Evolutionary conservation across 2,797 vertebrate genomes (phyloP), one percentile per base, ranked within the genome.

Genomic region (Periophthalmus magnuspinnatus): DNA sequence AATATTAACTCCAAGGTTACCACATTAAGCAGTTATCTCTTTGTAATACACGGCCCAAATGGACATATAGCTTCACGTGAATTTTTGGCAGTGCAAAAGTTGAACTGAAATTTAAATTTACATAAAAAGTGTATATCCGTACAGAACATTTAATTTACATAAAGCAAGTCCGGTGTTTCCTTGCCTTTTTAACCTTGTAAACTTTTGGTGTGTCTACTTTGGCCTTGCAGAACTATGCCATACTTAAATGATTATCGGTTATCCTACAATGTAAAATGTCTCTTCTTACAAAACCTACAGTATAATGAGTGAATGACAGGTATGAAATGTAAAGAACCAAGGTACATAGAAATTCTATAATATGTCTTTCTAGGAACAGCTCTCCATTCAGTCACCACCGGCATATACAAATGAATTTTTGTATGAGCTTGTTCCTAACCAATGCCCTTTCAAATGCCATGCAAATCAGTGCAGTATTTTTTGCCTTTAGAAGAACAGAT

Each of bases 321-420:
- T 22, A 48, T 64, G 61, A 64, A 64, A 64, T 64, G 41, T 28
- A 64, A 64, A 17, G 22, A 16, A 45, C 17, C 1, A 14, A 61
- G n/a, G 9, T 13, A 21, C 60, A 33, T 19, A 2, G 7, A 60
- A 19, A 60, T 10, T 9, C 57, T 16, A 16, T 33, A 16, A 28
- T 32, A 17, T 70, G 67, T 60, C 73, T 52, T 63, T 54, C 55
- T 33, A 19, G 72, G 68, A 70, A 67, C 74, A 65, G 69, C 38
- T 81, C 67, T 50, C 67, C 61, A 56, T 48, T 60, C 62, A 47
- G 70, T 67, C 58, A 73, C 84, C 86, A 83, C 78, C 89, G 84
- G 86, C 62, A 48, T 19, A 28, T 32, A 64, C 62, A 63, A 45
- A 24, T 22, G 2, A 38, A 38, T 48, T 11, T 47, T 17, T 45